A percentile compares a stretch with the other conserved stretches of the same genome.
Conservation (phyloP, 1,140 invertebrate species). For the Lepidurus couesii region DNA sequence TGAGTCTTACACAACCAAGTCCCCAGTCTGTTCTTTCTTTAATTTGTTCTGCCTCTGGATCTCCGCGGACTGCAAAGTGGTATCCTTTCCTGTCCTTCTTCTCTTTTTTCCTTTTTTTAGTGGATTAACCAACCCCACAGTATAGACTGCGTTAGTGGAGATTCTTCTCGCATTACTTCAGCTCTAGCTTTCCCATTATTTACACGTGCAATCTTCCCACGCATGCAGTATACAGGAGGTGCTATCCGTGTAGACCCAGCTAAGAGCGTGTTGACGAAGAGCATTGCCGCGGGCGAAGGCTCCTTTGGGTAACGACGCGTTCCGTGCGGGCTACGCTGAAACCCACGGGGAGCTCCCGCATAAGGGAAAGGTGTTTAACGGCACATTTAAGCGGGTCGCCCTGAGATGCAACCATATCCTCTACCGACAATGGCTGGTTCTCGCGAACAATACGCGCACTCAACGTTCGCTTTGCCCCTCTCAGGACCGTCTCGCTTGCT, state of each 20-base stretch:
- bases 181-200: background rate
- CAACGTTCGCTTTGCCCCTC: background rate
- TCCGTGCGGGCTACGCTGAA: background rate
- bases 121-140: background rate
- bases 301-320: background rate
- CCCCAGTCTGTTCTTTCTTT: background rate
- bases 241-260: background rate
- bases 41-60: background rate
- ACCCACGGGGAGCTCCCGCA: background rate
- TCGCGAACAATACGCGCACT: slow-evolving; percentile 11
- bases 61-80: background rate
- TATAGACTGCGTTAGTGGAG: background rate
- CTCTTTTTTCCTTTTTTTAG: background rate
- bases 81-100: background rate
- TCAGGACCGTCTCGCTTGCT: background rate
- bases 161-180: background rate
- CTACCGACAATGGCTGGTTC: background rate
- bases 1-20: background rate
- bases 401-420: background rate
- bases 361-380: slow-evolving; percentile 4
- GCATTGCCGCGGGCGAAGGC: background rate
- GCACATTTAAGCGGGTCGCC: background rate
- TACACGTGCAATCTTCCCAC: slow-evolving; percentile 7
- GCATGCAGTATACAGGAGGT: background rate
- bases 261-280: background rate